Conservation (phyloP, 37 sponge, comb jelly and placozoan genomes). For the Hormiphora californensis region DNA sequence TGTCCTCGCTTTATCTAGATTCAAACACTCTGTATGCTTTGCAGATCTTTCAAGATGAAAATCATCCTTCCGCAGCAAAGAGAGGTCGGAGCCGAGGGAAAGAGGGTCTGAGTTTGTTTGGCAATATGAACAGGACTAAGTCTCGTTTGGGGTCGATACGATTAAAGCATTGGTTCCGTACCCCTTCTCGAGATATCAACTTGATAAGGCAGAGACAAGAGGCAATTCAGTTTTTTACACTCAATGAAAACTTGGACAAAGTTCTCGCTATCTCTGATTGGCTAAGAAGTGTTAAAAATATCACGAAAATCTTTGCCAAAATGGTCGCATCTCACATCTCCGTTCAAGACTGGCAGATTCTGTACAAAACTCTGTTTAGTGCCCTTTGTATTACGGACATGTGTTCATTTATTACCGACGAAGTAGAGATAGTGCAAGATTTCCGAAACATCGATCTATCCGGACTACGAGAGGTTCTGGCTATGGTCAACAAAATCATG, state of each 20-base stretch:
- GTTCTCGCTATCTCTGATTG: constrained; percentile 64
- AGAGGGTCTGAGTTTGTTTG: constrained; percentile 92
- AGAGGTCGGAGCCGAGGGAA: constrained; percentile 62
- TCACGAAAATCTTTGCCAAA: constrained; percentile 69
- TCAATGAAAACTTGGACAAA: constrained; percentile 64
- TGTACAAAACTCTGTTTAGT: constrained; percentile 84
- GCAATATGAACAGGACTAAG: constrained; percentile 72
- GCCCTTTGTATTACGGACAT: constrained; percentile 73
- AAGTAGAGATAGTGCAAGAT: constrained; percentile 62
- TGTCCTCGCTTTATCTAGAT: background rate
- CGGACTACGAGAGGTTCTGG: constrained; percentile 9
- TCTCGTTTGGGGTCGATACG: constrained; percentile 71
- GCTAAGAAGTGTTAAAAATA: constrained; percentile 73
- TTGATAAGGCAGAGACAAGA: constrained; percentile 66
- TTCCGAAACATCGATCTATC: constrained; percentile 18
- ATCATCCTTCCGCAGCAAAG: constrained; percentile 89
- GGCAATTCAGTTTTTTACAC: constrained; percentile 68
- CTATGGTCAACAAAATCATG: constrained; percentile 51
- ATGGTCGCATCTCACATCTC: constrained; percentile 71
- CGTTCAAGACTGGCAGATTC: constrained; percentile 77
- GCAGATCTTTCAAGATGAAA: constrained; percentile 88
- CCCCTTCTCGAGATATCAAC: constrained; percentile 67
- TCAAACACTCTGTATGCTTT: constrained; percentile 62
- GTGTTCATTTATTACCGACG: constrained; percentile 64
- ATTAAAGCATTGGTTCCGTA: constrained; percentile 84